Base-by-base conservation (phyloP, 1,140 invertebrate genomes). In the Nasonia giraulti region DNA sequence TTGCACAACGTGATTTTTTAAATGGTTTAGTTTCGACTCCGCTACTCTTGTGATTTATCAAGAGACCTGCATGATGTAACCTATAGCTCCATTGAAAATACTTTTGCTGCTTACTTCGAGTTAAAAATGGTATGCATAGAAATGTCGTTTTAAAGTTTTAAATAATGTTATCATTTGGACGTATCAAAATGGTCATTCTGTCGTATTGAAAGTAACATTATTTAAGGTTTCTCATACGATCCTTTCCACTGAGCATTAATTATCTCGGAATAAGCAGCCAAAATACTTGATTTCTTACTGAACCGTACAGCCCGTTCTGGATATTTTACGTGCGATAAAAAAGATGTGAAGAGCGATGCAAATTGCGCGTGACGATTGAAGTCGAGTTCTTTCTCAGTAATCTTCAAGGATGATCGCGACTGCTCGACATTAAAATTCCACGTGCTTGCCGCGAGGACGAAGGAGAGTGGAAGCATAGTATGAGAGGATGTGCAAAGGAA, bases 261-360 rank as follows among this genome's bases (percentile, higher is more conserved):
- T 55, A 79, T 2, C 10, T 66, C 68, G 69, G 7, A 84, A 47
- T 75, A 12, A 8, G 33, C 27, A 79, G 23, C 44, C 84, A 81
- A 85, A 85, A 78, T 12, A 79, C 31, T 82, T 91, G 89, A 91
- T 37, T 12, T 76, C 40, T 5, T 90, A 90, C 89, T 92, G 91
- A 92, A 93, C 91, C 91, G 92, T 92, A 89, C 89, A 93, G 91
- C 92, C 92, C 92, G 91, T 93, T 93, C 92, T 93, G 92, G 92
- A 93, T 93, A 93, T 91, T 75, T 89, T 87, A 90, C 88, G 88
- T 90, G 87, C 87, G 87, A 88, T 86, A 85, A 88, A 83, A 75
- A 85, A 85, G 76, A 87, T 83, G 85, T 89, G 74, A 80, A 44
- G 37, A 75, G 68, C 27, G 55, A 85, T 81, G 78, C 40, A 80